A percentile compares a stretch with the other conserved stretches of the same genome.
phyloP scores from a whole-genome alignment of 1,140 invertebrate genomes.

The Harlomillsia oculata region DNA sequence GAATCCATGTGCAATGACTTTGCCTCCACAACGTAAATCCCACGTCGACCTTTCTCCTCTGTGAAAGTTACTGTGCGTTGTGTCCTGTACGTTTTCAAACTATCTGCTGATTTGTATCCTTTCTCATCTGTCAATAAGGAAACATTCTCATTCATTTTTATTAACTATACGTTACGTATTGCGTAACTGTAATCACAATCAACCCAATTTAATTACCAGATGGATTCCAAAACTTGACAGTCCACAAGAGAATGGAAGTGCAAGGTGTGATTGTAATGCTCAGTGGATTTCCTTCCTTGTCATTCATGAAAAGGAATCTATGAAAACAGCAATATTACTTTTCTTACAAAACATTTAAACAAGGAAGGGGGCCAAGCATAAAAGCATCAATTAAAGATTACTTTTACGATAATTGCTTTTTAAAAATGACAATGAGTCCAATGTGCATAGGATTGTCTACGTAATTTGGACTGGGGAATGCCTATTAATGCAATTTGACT shows the following conservation, averaged over 20 bases:
- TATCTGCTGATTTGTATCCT: background rate
- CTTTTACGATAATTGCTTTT: background rate
- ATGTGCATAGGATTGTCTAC: no score
- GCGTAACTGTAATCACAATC: background rate
- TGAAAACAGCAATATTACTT: no score
- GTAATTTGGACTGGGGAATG: no score
- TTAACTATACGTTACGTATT: background rate
- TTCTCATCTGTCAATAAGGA: no score
- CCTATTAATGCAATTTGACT: no score
- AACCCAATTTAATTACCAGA: background rate
- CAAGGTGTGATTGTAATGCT: slow-evolving; percentile 41
- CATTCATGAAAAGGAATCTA: slow-evolving; percentile 38
- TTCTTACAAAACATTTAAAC: no score
- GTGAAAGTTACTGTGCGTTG: slow-evolving; percentile 27
- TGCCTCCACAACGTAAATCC: slow-evolving; percentile 36
- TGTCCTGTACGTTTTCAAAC: slow-evolving; percentile 28
- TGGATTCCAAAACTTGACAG: slow-evolving; percentile 35
- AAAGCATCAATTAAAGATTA: background rate
- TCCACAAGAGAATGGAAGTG: slow-evolving; percentile 38
- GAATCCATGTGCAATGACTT: slow-evolving; percentile 36
- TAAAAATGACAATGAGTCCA: no score
- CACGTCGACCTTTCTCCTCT: slow-evolving; percentile 18
- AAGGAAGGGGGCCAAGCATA: background rate
- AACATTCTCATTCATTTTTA: no score
- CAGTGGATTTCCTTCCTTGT: slow-evolving; percentile 36